Conservation (phyloP, 2,888 invertebrate genomes). For the Mylabris sibirica region DNA sequence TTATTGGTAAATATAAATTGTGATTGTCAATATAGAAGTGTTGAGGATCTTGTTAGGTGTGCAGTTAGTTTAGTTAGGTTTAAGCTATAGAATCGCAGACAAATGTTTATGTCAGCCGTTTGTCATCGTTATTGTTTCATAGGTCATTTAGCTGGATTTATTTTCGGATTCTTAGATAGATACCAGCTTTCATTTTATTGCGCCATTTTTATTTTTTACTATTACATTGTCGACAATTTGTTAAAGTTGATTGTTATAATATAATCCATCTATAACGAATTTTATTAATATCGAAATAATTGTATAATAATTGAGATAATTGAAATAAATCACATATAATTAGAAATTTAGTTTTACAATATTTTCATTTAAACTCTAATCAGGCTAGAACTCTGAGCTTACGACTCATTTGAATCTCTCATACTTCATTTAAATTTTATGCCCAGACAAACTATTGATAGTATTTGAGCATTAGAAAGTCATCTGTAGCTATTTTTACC, state of each 20-base stretch:
- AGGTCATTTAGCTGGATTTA: conserved; percentile 35
- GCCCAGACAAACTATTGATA: no score
- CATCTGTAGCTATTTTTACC: no score
- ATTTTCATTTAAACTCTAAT: no score
- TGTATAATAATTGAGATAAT: no score
- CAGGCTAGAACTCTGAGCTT: no score
- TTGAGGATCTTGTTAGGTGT: conserved; percentile 17
- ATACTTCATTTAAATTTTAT: no score
- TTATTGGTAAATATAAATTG: conserved; percentile 7
- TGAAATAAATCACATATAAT: not conserved
- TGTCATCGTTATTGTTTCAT: conserved; percentile 37
- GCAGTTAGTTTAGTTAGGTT: conserved; percentile 25
- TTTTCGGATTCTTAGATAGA: conserved; percentile 30
- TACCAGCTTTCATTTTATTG: conserved; percentile 29
- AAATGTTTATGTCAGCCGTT: conserved; percentile 34
- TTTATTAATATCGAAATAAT: not conserved
- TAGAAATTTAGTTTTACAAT: no score
- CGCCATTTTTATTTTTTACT: conserved; percentile 20
- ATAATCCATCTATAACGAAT: not conserved
- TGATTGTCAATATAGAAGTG: conserved; percentile 5
- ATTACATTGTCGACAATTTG: conserved; percentile 19
- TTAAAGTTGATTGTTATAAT: not conserved
- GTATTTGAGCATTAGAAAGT: no score
- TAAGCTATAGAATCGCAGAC: conserved; percentile 23
- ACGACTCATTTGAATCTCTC: no score